These are phyloP conservation scores for Neelides sp. DNA, from an alignment of 1,140 invertebrate species.

Conservation along the genomic window DNA sequence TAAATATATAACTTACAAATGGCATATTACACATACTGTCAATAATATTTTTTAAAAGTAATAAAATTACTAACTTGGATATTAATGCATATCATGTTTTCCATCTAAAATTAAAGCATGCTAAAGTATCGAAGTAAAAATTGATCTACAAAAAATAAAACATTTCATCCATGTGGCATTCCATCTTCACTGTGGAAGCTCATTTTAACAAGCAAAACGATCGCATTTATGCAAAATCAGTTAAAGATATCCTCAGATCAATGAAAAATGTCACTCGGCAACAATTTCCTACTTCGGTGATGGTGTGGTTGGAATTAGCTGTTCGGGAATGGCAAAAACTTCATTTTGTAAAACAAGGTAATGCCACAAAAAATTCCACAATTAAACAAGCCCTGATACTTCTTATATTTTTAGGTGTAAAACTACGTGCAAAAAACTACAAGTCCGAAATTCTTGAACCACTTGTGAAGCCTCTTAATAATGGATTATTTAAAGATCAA, in stretches of 20 bases:
- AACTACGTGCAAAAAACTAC: constrained; percentile 18
- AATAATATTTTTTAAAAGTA: too few species aligned
- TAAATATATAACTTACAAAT: too few species aligned
- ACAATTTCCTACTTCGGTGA: constrained; percentile 11
- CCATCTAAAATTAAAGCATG: too few species aligned
- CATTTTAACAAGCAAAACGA: constrained; percentile 12
- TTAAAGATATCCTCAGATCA: neutral
- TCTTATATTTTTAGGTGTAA: too few species aligned
- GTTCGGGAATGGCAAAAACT: neutral
- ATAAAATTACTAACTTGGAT: too few species aligned
- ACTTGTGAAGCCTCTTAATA: constrained; percentile 7
- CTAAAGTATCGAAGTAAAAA: too few species aligned
- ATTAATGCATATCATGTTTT: too few species aligned
- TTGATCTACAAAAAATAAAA: too few species aligned
- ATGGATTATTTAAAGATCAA: constrained; percentile 10
- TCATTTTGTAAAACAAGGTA: constrained; percentile 6
- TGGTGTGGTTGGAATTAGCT: constrained; percentile 19
- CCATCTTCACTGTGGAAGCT: constrained; percentile 16
- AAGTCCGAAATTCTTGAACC: constrained; percentile 5
- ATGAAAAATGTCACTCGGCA: neutral
- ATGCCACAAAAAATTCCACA: too few species aligned
- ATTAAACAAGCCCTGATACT: too few species aligned
- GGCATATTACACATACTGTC: too few species aligned
- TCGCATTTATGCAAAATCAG: constrained; percentile 5
- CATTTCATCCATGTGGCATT: too few species aligned